These are phyloP conservation scores for Poecile atricapillus DNA, from an alignment of 2,113 vertebrate species.

Conservation along the genomic window DNA sequence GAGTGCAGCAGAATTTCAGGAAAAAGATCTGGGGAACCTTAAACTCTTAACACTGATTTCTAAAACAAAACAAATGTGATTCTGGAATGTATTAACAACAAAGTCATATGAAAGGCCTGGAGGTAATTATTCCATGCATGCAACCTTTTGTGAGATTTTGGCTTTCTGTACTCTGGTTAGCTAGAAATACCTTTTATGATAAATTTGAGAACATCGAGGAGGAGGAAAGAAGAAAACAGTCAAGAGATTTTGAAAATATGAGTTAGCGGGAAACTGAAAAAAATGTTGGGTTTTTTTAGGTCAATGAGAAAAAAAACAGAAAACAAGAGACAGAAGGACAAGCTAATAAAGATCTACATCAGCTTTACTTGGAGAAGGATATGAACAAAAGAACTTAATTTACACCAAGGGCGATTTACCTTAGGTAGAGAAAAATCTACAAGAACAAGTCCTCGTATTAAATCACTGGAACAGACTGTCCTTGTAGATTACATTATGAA, in stretches of 20 bases:
- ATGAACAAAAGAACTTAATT: background rate
- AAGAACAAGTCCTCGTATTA: background rate
- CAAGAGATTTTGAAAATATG: background rate
- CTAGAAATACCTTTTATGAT: background rate
- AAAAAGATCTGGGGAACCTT: background rate
- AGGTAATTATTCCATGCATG: background rate
- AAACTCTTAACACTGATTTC: background rate
- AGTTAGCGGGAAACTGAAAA: background rate
- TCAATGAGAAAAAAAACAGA: too few species aligned
- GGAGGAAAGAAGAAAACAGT: background rate
- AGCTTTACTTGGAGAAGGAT: background rate
- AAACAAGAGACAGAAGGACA: too few species aligned
- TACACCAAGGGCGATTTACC: background rate
- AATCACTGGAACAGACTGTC: background rate
- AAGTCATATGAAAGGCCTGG: background rate
- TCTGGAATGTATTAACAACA: background rate
- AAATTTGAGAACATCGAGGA: background rate
- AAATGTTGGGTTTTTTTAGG: fast-evolving
- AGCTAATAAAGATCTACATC: background rate
- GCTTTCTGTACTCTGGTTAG: background rate
- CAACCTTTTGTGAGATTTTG: background rate
- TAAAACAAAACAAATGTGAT: background rate
- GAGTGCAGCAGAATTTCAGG: background rate
- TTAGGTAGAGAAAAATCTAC: background rate
- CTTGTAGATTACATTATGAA: background rate